These are phyloP conservation scores for Philereme transversata DNA, from an alignment of 2,888 invertebrate genomes.

Conservation along the genomic window DNA sequence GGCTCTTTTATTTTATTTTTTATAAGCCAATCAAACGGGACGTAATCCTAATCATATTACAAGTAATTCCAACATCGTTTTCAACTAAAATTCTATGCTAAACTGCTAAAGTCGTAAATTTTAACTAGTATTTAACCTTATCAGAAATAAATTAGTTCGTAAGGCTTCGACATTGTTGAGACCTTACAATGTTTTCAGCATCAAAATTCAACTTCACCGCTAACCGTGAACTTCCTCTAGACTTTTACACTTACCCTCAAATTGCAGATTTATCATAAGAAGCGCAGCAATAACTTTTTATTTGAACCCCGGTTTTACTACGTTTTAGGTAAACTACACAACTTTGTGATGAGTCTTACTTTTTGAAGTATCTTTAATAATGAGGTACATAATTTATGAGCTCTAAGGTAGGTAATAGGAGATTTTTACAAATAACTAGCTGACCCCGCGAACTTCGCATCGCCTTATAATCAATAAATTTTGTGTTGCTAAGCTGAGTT, in stretches of 20 bases:
- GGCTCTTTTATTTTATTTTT: too few species aligned
- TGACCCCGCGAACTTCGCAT: too few species aligned
- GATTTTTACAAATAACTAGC: too few species aligned
- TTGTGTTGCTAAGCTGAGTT: too few species aligned
- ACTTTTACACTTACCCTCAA: conserved; percentile 28
- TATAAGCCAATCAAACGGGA: too few species aligned
- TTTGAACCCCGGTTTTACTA: conserved; percentile 19
- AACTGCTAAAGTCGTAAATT: conserved; percentile 24
- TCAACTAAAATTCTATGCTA: not conserved
- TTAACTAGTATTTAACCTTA: conserved; percentile 39
- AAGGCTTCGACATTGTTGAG: conserved; percentile 50
- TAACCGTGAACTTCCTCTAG: conserved; percentile 26
- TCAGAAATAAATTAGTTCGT: conserved; percentile 64
- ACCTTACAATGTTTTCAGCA: conserved; percentile 49
- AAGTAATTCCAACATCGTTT: not conserved
- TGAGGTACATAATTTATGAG: not conserved
- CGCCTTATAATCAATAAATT: too few species aligned
- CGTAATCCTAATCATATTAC: too few species aligned
- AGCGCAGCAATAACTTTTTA: conserved; percentile 23
- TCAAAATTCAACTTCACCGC: conserved; percentile 40
- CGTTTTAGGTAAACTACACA: conserved; percentile 20
- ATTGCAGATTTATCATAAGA: conserved; percentile 30
- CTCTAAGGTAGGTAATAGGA: too few species aligned
- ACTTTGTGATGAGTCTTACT: conserved; percentile 12
- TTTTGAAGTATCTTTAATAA: not conserved